Conservation (phyloP, 2,888 invertebrate genomes). For the Lysandra bellargus region DNA sequence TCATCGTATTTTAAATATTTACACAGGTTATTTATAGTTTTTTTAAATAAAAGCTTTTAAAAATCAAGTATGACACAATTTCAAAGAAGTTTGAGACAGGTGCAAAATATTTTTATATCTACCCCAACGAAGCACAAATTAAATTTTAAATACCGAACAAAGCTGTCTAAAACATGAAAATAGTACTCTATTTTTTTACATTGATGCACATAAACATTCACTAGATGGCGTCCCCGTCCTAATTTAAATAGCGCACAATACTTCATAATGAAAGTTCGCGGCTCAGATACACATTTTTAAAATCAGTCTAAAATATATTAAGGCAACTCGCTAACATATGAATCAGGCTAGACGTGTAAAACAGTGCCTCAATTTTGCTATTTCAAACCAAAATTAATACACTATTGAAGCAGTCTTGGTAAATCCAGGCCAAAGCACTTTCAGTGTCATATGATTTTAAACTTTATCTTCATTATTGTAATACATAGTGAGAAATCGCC, state of each 20-base stretch:
- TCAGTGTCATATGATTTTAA: too few species aligned
- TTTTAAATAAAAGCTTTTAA: neutral
- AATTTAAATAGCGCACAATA: neutral
- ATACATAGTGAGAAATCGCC: too few species aligned
- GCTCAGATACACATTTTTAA: constrained; percentile 70
- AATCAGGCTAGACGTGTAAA: constrained; percentile 31
- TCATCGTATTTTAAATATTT: neutral
- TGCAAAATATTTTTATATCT: neutral
- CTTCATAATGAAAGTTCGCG: neutral
- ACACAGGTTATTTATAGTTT: neutral
- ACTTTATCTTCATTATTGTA: too few species aligned
- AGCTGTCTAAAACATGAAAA: neutral
- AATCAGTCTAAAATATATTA: constrained; percentile 85
- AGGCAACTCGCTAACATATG: constrained; percentile 60
- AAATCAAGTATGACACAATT: neutral
- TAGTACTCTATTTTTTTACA: neutral
- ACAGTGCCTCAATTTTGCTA: neutral
- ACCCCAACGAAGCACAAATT: neutral
- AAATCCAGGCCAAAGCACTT: neutral
- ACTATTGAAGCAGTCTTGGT: too few species aligned
- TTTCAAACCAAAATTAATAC: neutral
- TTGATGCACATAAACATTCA: neutral
- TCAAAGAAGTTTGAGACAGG: too few species aligned
- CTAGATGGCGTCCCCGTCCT: neutral
- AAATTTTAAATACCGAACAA: neutral